Base-by-base conservation (phyloP, 2,888 invertebrate genomes). In the Idaea aversata region DNA sequence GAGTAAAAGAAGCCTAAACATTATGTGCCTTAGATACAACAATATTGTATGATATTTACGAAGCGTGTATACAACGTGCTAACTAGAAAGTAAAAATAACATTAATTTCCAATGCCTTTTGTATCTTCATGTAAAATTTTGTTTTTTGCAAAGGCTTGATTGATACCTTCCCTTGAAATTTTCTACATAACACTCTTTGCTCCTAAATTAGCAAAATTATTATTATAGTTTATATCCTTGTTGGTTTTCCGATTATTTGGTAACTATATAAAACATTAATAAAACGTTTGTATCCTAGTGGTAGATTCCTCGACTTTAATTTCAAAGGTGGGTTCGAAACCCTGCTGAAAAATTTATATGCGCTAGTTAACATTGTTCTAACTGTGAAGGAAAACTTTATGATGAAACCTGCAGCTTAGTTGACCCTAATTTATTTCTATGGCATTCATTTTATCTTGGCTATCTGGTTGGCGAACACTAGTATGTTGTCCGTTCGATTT, bases 1-100 rank as follows among this genome's bases (percentile, higher is more conserved):
- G 86, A 91, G 88, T 90, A 91, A 89, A 87, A 84, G 88, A 91
- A 93, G 93, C 93, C 93, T 93, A 93, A 91, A 93, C 89, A 92
- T 93, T 93, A 93, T 92, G 93, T 93, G 93, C 93, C 93, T 93
- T 93, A 93, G 93, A 93, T 92, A 91, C 92, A 93, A 93, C 93
- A 93, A 93, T 93, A 93, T 93, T 93, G 93, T 93, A 93, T 87
- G 85, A 88, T 93, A 93, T 93, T 90, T 91, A 92, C 87, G 90
- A 92, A 90, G 91, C 92, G 91, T 92, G 91, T 92, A 91, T 92
- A 92, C 91, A 92, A 92, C 92, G 91, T 93, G 91, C 93, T 90
- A 91, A 92, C 86, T 93, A 92, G 93, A 91, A 87, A 87, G 91
- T 88, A 91, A 91, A 84, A 81, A 86, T 89, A 88, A 85, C 77